Conservation (phyloP, 2,888 invertebrate species). For the Agriopis marginaria region DNA sequence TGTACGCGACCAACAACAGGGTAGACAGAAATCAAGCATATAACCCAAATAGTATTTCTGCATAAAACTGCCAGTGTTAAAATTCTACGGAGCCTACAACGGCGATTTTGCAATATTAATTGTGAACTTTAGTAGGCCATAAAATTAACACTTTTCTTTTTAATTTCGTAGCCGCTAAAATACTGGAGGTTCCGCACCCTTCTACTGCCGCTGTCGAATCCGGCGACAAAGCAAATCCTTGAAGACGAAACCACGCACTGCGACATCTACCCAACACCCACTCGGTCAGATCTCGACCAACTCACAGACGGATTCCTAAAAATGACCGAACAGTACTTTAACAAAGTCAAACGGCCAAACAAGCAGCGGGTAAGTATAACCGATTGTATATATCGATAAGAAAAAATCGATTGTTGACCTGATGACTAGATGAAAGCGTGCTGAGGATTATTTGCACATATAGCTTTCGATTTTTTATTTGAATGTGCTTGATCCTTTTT, state of each 20-base stretch:
- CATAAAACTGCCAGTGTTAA: no score
- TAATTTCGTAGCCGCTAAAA: slow-evolving; percentile 88
- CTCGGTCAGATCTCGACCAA: slow-evolving; percentile 87
- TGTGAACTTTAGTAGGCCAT: neutral
- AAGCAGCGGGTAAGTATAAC: slow-evolving; percentile 91
- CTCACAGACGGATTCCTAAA: slow-evolving; percentile 91
- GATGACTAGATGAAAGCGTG: slow-evolving; percentile 1
- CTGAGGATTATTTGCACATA: slow-evolving; percentile 20
- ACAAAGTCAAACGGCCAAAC: slow-evolving; percentile 93
- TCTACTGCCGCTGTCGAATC: slow-evolving; percentile 93
- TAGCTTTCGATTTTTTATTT: slow-evolving; percentile 9
- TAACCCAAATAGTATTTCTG: no score
- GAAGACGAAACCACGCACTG: slow-evolving; percentile 91
- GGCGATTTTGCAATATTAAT: no score
- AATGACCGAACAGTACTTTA: slow-evolving; percentile 94
- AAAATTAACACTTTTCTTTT: neutral
- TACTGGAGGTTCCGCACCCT: slow-evolving; percentile 97
- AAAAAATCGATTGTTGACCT: slow-evolving; percentile 1
- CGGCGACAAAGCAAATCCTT: slow-evolving; percentile 92
- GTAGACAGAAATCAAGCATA: no score
- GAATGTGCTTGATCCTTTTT: neutral
- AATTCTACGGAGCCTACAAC: no score
- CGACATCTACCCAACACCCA: slow-evolving; percentile 93
- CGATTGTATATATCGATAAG: slow-evolving; percentile 7
- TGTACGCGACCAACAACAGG: no score